A percentile compares a stretch with the other conserved stretches of the same genome.
These are phyloP conservation scores for Epinephelus moara DNA, from an alignment of 2,113 vertebrate genomes.

Conservation along the genomic window DNA sequence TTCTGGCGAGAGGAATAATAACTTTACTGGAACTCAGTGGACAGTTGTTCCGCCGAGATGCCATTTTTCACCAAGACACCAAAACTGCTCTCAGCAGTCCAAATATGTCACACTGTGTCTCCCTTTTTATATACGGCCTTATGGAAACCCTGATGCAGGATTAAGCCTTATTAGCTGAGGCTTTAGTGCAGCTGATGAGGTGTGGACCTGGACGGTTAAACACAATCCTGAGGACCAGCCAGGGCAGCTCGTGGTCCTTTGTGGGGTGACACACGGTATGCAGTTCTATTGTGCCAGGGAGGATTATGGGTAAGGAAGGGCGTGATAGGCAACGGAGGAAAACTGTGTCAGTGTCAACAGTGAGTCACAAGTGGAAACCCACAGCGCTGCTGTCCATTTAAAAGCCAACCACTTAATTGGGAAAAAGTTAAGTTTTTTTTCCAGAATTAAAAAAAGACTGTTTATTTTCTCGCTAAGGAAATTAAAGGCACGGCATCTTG, in stretches of 20 bases:
- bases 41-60: conserved; percentile 61
- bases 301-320: conserved; percentile 76
- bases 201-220: conserved; percentile 63
- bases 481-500: background rate
- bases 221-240: conserved; percentile 63
- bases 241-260: conserved; percentile 61
- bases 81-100: conserved; percentile 39
- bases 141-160: conserved; percentile 58
- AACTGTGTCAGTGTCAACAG: conserved; percentile 71
- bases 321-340: conserved; percentile 66
- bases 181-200: conserved; percentile 62
- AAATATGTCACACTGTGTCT: conserved; percentile 48
- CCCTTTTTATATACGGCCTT: conserved; percentile 21
- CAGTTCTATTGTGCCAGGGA: conserved; percentile 57
- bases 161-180: conserved; percentile 61
- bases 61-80: conserved; percentile 43
- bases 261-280: conserved; percentile 70
- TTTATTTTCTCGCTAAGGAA: conserved; percentile 26
- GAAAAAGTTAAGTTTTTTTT: conserved; percentile 1
- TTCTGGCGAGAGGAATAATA: conserved; percentile 51
- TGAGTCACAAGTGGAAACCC: conserved; percentile 72
- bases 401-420: conserved; percentile 29
- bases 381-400: conserved; percentile 33
- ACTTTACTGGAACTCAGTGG: conserved; percentile 74
- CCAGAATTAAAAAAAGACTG: conserved; percentile 32